phyloP scores from a whole-genome alignment of 2,113 vertebrate species.

The Dromaius novaehollandiae region DNA sequence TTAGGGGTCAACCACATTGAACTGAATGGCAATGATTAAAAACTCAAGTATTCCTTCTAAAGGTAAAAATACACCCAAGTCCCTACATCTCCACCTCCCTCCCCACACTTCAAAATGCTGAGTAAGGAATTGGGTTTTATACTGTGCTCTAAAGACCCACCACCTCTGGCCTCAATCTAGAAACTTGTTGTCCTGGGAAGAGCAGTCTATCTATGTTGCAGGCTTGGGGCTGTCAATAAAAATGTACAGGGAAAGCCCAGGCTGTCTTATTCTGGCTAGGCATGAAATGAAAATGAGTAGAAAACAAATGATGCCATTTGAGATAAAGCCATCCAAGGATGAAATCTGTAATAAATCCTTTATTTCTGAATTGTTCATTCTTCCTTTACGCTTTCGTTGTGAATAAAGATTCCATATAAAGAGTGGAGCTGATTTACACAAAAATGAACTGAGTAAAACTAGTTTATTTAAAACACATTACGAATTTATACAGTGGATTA shows the following conservation, averaged over 20 bases:
- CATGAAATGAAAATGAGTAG: not conserved
- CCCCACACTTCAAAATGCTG: not conserved
- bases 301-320: not conserved
- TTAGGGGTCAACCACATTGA: not conserved
- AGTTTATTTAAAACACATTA: not conserved
- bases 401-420: conserved; percentile 9
- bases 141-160: not conserved
- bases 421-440: not conserved
- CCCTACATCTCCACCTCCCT: not conserved
- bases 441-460: conserved; percentile 44
- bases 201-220: not conserved
- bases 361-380: conserved; percentile 5
- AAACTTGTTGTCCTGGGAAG: not conserved
- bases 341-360: conserved; percentile 9
- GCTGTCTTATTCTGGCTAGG: not conserved
- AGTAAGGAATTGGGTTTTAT: not conserved
- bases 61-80: not conserved
- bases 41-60: not conserved
- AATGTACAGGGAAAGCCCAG: not conserved
- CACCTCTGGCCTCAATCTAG: not conserved
- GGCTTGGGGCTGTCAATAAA: not conserved
- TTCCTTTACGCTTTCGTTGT: conserved; percentile 19
- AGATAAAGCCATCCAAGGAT: not conserved
- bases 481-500: not conserved
- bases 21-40: not conserved